Evolutionary conservation across 2,888 invertebrate species (phyloP), one percentile per base, ranked within the genome.

Genomic region (Drosophila infuscata): DNA sequence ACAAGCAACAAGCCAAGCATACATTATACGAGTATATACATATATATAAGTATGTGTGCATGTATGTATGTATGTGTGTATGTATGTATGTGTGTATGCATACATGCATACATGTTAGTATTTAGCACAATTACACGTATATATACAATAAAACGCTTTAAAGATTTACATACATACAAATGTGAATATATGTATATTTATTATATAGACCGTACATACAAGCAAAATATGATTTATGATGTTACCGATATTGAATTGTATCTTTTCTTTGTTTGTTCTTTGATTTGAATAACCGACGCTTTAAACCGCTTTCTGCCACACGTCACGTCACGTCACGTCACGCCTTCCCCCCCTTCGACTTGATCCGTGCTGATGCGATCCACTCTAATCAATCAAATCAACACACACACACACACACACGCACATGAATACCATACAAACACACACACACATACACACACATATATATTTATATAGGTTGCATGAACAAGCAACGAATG

Each of bases 401-500:
- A 43, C 64, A 48, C 64, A 59, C 56, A 43, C 64, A 51, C 74
- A 57, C 25, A 33, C 35, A 36, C 38, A 35, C 30, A 29, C 46
- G 49, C 33, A 52, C 57, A 49, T 20, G 35, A 33, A 51, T 35
- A 57, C 46, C 29, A 35, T 33, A 49, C 20, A 61, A 36, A 33
- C 49, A 36, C 62, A 12, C 49, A 61, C 49, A 32, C 38, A 46
- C 49, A 32, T 35, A 46, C 17, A 17, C 15, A 43, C 6, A 25
- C 32, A 70, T 66, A 41, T 5, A 41, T n/a, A 41, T 9, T 25
- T 9, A 30, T 61, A 70, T 74, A 91, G 91, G 89, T 85, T 91
- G 92, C 92, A 91, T 91, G 91, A 91, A 75, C 84, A 87, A 78
- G 75, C 86, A 81, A 86, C 86, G 68, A 88, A 79, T 76, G 89